These are phyloP conservation scores for Arctopsyche grandis DNA, from an alignment of 1,140 invertebrate genomes.

Conservation along the genomic window DNA sequence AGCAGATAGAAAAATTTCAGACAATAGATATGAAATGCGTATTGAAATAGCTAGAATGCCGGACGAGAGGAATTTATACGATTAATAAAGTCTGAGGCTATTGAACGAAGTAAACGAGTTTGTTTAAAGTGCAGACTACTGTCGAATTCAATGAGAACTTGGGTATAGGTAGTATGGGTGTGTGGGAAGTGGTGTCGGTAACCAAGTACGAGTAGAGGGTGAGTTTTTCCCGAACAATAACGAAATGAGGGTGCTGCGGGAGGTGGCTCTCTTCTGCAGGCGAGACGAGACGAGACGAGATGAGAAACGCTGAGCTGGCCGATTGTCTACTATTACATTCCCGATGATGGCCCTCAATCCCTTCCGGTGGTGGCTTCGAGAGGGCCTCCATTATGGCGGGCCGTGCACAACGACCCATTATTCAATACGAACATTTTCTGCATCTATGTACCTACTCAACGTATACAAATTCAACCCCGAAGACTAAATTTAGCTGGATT, in stretches of 20 bases:
- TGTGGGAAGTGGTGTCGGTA: no score
- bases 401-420: constrained; percentile 25
- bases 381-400: constrained; percentile 15
- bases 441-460: neutral
- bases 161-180: no score
- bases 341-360: constrained; percentile 35
- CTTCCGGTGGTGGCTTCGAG: constrained; percentile 19
- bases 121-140: no score
- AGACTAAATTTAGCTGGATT: no score
- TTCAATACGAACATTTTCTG: constrained; percentile 11
- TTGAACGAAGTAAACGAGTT: no score
- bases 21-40: no score
- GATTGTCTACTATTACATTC: constrained; percentile 45
- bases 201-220: neutral
- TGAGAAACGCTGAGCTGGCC: constrained; percentile 35
- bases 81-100: no score
- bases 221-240: constrained; percentile 5
- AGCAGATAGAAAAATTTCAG: no score
- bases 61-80: no score
- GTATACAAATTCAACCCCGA: no score
- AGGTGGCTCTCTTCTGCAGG: neutral
- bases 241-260: neutral
- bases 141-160: no score
- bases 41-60: no score
- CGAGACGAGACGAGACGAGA: constrained; percentile 9